These are phyloP conservation scores for Thamnophis elegans DNA, from an alignment of 2,797 vertebrate species.

Conservation along the genomic window DNA sequence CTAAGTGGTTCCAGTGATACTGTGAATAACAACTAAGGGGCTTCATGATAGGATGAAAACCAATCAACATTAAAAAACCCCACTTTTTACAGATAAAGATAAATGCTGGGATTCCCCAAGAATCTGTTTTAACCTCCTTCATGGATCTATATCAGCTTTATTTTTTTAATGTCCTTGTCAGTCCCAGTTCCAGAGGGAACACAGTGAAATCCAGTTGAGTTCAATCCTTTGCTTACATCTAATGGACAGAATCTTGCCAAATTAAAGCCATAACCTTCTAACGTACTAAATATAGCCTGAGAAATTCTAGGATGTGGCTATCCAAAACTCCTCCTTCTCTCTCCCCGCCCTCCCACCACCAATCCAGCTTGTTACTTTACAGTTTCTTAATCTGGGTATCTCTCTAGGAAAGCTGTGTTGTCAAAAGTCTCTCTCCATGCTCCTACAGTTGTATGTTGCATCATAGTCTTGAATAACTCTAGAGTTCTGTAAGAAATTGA, in stretches of 20 bases:
- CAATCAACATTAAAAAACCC: not conserved
- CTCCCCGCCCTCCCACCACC: too few relatives aligned
- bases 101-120: not conserved
- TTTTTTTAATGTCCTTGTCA: not conserved
- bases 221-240: not conserved
- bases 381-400: not conserved
- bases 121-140: not conserved
- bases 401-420: not conserved
- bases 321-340: not conserved
- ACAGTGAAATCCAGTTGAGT: not conserved
- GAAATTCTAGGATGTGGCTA: not conserved
- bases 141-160: not conserved
- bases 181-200: not conserved
- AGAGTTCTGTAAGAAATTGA: not conserved
- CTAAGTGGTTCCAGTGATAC: not conserved
- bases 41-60: not conserved
- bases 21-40: not conserved
- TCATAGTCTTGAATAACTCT: not conserved
- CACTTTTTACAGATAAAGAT: not conserved
- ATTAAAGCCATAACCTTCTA: not conserved
- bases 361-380: not conserved
- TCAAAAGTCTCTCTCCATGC: not conserved
- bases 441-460: not conserved
- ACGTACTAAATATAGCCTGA: not conserved
- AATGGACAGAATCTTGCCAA: not conserved